A percentile compares a stretch with the other conserved stretches of the same genome.
Conservation (phyloP, 2,888 invertebrate species). For the Chydorus sphaericus region DNA sequence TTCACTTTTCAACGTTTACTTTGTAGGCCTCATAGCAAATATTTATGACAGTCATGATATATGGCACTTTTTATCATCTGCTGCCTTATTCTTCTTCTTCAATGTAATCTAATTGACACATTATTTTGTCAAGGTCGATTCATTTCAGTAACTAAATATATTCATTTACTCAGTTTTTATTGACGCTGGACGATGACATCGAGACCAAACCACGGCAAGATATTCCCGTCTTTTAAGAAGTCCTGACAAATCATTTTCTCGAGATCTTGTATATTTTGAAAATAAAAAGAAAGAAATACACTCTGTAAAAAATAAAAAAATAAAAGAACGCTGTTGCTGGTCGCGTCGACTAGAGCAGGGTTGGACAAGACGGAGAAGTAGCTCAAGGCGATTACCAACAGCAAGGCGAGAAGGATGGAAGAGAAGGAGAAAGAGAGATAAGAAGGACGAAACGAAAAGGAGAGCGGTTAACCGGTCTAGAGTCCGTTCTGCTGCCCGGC, state of each 20-base stretch:
- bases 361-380: slow-evolving; percentile 2
- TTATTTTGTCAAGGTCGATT: not conserved
- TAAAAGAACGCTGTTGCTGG: not conserved
- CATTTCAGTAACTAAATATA: not conserved
- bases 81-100: slow-evolving; percentile 8
- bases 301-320: not conserved
- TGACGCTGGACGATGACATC: slow-evolving; percentile 6
- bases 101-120: not conserved
- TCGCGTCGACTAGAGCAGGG: not conserved
- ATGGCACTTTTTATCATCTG: slow-evolving; percentile 7
- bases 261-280: not conserved
- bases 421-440: not conserved
- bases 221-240: slow-evolving; percentile 1
- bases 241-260: not conserved
- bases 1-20: too few relatives aligned
- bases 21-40: not conserved
- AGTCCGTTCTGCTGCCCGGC: not conserved
- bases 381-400: not conserved
- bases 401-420: not conserved
- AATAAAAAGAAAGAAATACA: not conserved
- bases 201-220: not conserved
- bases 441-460: not conserved
- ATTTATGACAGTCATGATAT: slow-evolving; percentile 8
- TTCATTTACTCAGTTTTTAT: slow-evolving; percentile 5
- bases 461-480: slow-evolving; percentile 7